A percentile compares a stretch with the other conserved stretches of the same genome.
Evolutionary conservation across 2,797 vertebrate genomes (phyloP).

Genomic region (Chelidonichthys spinosus): DNA sequence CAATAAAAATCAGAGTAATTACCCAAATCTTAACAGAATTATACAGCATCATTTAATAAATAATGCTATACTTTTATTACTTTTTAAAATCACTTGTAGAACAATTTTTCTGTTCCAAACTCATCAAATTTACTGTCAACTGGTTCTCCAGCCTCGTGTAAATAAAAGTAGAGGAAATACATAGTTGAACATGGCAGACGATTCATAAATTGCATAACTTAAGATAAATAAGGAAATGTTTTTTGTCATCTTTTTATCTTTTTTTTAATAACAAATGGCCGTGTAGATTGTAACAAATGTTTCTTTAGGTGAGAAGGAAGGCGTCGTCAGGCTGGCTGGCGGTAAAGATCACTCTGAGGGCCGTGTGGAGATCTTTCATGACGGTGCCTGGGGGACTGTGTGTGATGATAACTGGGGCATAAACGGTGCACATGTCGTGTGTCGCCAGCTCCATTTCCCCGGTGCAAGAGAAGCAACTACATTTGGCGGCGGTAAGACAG

Average conservation of each 20-base stretch:
- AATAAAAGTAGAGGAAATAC: neutral
- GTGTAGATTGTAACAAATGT: neutral
- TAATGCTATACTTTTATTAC: neutral
- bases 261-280: neutral
- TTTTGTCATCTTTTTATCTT: neutral
- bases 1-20: neutral
- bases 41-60: too few species aligned
- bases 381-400: constrained; percentile 63
- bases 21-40: neutral
- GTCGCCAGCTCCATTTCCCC: constrained; percentile 50
- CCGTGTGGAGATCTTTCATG: constrained; percentile 67
- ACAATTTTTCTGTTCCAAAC: neutral
- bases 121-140: neutral
- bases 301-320: constrained; percentile 43
- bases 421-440: constrained; percentile 46
- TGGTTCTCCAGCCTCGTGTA: neutral
- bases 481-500: constrained; percentile 48
- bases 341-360: constrained; percentile 51
- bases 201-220: too few species aligned
- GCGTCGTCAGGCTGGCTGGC: constrained; percentile 43
- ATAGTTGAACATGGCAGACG: neutral
- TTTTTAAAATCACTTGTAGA: neutral
- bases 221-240: too few species aligned
- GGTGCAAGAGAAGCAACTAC: constrained; percentile 12
- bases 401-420: constrained; percentile 62